Evolutionary conservation across 2,888 invertebrate genomes (phyloP), one percentile per base, ranked within the genome.

Genomic region (Scaptomyza parva): DNA sequence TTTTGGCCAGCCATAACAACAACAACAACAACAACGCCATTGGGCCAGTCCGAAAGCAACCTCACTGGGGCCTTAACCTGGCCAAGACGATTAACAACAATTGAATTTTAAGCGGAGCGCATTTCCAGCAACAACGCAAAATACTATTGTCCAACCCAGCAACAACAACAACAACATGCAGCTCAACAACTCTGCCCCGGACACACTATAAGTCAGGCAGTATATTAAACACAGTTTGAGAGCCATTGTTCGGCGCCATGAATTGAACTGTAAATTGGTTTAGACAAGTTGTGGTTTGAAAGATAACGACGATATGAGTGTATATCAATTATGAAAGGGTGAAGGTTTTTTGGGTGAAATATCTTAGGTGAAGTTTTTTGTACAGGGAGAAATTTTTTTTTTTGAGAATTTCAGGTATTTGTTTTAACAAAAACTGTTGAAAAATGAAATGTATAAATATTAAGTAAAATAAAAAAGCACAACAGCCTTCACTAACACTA

Each of bases 11-110:
- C 57, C 62, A 62, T 57, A 58, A 53, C 47, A 61, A 30, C 50
- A 26, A n/a, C n/a, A 33, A 33, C 33, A 28, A 8, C 22, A 6
- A 6, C 5, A 3, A 18, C 11, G 24, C 62, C 44, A 14, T 18
- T 39, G 60, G 57, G 40, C 55, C 63, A n/a, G n/a, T 50, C 30
- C 26, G 51, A 4, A 11, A 11, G 6, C 17, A 28, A 40, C 12
- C 30, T 33, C 20, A 37, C 48, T 17, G 60, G 63, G 50, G 58
- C 45, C 59, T 51, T 58, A 66, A 61, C 70, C 78, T 78, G 79
- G 58, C 77, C 76, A 48, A 81, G 70, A 71, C 80, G 63, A 76
- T 86, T 79, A 77, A 74, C 78, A 84, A 73, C 84, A 86, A 80
- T 80, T 84, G 80, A 86, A 84, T 80, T 86, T 80, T 54, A 55